These are phyloP conservation scores for Acromyrmex heyeri DNA, from an alignment of 1,140 invertebrate genomes.

Conservation along the genomic window DNA sequence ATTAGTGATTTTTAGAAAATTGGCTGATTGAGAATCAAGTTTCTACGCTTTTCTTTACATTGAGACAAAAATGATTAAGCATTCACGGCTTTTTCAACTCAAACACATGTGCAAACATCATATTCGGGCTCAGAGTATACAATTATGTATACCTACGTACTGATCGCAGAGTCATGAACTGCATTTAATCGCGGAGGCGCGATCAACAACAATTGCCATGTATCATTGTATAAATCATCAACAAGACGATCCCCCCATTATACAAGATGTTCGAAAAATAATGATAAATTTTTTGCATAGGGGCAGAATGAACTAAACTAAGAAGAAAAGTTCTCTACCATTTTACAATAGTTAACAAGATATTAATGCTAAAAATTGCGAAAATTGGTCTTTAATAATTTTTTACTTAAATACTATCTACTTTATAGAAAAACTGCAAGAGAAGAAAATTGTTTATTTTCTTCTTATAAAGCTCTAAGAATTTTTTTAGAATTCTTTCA, in stretches of 20 bases:
- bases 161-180: not conserved
- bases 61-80: constrained; percentile 61
- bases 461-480: too few species aligned
- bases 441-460: too few species aligned
- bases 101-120: constrained; percentile 28
- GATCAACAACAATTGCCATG: constrained; percentile 56
- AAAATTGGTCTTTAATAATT: too few species aligned
- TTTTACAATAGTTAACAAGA: too few species aligned
- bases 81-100: constrained; percentile 57
- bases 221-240: constrained; percentile 82
- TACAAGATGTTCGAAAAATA: not conserved
- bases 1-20: too few species aligned
- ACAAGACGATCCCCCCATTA: constrained; percentile 12
- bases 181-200: constrained; percentile 1
- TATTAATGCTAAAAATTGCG: too few species aligned
- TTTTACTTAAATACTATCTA: too few species aligned
- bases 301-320: too few species aligned
- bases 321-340: too few species aligned
- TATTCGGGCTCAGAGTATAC: not conserved
- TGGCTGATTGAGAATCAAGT: constrained; percentile 65
- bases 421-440: too few species aligned
- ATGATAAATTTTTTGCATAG: too few species aligned
- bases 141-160: constrained; percentile 11
- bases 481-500: too few species aligned
- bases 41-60: constrained; percentile 55